Conservation (phyloP, 2,888 invertebrate genomes). For the Drosophila setosimentum region DNA sequence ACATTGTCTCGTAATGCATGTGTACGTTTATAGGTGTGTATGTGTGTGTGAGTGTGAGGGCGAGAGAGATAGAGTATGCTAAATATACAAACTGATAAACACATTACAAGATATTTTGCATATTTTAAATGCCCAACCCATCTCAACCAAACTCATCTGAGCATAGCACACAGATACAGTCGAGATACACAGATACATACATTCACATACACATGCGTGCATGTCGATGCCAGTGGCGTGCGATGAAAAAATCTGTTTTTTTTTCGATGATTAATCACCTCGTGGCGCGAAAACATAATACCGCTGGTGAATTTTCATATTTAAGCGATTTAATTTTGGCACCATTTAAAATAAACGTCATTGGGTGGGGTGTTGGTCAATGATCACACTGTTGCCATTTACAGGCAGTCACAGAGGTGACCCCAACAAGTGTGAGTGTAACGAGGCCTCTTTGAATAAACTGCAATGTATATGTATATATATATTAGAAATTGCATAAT, state of each 20-base stretch:
- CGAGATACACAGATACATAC: neutral
- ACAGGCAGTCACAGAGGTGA: neutral
- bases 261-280: slow-evolving; percentile 71
- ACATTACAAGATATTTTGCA: slow-evolving; percentile 78
- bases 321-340: slow-evolving; percentile 51
- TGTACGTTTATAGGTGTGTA: slow-evolving; percentile 1
- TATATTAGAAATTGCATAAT: neutral
- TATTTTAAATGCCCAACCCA: slow-evolving; percentile 60
- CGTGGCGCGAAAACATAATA: slow-evolving; percentile 51
- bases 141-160: slow-evolving; percentile 8
- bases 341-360: slow-evolving; percentile 37
- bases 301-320: slow-evolving; percentile 54
- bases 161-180: slow-evolving; percentile 25
- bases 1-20: slow-evolving; percentile 50
- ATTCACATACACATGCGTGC: neutral
- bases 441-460: neutral
- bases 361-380: slow-evolving; percentile 25
- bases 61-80: slow-evolving; percentile 26
- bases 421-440: neutral
- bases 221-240: slow-evolving; percentile 29
- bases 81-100: slow-evolving; percentile 70
- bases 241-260: slow-evolving; percentile 65
- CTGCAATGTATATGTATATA: neutral
- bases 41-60: neutral
- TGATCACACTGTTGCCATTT: slow-evolving; percentile 5